Evolutionary conservation across 2,113 vertebrate genomes (phyloP).

Genomic region (Leucosticte australis): DNA sequence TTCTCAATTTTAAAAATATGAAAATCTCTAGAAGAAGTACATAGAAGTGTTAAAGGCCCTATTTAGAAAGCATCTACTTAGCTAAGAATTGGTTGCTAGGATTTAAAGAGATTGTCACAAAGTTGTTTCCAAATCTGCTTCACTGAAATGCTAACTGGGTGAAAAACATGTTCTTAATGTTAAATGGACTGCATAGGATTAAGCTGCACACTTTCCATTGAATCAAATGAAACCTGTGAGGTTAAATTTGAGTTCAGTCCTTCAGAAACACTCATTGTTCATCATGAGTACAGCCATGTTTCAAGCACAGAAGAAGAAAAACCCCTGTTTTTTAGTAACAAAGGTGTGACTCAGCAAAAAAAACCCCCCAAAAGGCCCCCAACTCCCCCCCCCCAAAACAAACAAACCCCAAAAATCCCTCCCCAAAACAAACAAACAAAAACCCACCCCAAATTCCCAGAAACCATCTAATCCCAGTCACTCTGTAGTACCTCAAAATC

Average conservation of each 20-base stretch:
- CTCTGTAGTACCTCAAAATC: background rate
- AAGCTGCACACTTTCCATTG: slow-evolving; percentile 17
- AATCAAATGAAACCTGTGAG: background rate
- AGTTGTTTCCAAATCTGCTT: slow-evolving; percentile 60
- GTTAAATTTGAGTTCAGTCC: background rate
- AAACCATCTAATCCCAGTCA: too few species aligned
- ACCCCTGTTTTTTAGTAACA: rapidly evolving
- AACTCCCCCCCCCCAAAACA: too few species aligned
- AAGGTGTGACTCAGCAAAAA: background rate
- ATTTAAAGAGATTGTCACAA: slow-evolving; percentile 60
- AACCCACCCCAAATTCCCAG: background rate
- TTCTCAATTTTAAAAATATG: slow-evolving; percentile 29
- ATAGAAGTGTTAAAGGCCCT: background rate
- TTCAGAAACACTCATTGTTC: background rate
- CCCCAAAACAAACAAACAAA: background rate
- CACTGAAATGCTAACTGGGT: slow-evolving; percentile 4
- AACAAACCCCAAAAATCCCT: rapidly evolving
- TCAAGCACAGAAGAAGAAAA: background rate
- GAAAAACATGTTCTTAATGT: slow-evolving; percentile 57
- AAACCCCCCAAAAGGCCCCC: background rate
- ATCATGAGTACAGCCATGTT: background rate
- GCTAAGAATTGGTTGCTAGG: slow-evolving; percentile 62
- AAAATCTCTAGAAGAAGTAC: background rate
- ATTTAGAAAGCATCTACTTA: slow-evolving; percentile 37
- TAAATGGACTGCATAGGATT: slow-evolving; percentile 35